These are phyloP conservation scores for Ceramica pisi DNA, from an alignment of 2,888 invertebrate genomes.

Conservation along the genomic window DNA sequence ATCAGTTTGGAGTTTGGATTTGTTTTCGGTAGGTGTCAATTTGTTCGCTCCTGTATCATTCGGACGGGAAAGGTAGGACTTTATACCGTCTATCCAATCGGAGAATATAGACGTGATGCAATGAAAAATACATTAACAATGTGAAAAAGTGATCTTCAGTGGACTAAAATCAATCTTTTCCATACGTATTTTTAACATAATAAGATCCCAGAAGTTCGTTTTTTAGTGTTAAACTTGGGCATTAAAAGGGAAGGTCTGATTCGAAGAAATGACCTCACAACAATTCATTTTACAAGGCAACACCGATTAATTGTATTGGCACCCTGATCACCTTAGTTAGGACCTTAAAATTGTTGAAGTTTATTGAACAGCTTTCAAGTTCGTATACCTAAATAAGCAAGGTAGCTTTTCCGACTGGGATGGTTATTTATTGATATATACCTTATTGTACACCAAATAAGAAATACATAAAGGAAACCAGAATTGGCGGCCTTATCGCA, in stretches of 20 bases:
- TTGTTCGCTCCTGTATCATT: neutral
- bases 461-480: too few species aligned
- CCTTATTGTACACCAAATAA: too few species aligned
- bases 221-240: conserved; percentile 37
- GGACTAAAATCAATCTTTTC: neutral
- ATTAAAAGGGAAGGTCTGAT: conserved; percentile 46
- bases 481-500: too few species aligned
- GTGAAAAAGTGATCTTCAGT: neutral
- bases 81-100: too few species aligned
- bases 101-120: neutral
- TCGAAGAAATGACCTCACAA: conserved; percentile 27
- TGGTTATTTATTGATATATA: too few species aligned
- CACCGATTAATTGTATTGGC: neutral
- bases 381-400: neutral
- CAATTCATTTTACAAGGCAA: conserved; percentile 32
- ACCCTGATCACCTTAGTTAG: conserved; percentile 31
- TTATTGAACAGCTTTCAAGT: neutral
- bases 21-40: neutral
- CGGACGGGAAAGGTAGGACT: too few species aligned
- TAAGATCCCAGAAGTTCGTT: conserved; percentile 9
- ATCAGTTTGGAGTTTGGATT: neutral
- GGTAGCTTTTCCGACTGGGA: too few species aligned
- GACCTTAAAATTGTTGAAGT: conserved; percentile 10
- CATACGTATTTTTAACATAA: neutral
- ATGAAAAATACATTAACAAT: neutral